Evolutionary conservation across 2,888 invertebrate species (phyloP).

Genomic region (Capitulum mitella): DNA sequence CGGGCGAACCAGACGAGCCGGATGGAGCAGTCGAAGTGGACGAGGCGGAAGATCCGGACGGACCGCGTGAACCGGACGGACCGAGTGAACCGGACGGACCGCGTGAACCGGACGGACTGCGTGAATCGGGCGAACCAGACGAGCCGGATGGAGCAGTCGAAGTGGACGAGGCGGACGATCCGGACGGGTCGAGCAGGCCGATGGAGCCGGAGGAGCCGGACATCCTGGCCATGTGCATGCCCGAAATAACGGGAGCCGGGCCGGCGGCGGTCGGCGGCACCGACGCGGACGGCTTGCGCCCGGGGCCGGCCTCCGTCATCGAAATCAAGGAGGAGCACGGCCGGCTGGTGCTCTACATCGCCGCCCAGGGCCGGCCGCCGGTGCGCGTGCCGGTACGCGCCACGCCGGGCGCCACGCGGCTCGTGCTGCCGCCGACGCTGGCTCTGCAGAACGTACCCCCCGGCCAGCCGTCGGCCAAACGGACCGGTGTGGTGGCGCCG

Average conservation of each 20-base stretch:
- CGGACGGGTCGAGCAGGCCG: too few relatives aligned
- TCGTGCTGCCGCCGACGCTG: constrained; percentile 16
- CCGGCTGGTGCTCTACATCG: background rate
- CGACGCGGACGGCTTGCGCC: too few relatives aligned
- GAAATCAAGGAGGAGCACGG: background rate
- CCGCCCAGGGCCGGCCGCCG: background rate
- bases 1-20: background rate
- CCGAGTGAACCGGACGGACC: too few relatives aligned
- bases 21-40: background rate
- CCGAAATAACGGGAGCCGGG: background rate
- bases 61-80: background rate
- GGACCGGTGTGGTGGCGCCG: background rate
- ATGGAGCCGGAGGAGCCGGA: background rate
- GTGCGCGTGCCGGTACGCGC: background rate
- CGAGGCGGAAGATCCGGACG: background rate
- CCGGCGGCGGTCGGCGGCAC: background rate
- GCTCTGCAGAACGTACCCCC: background rate
- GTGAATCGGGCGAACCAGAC: background rate
- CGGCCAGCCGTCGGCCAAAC: background rate
- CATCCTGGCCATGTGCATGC: constrained; percentile 11
- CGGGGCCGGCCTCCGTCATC: too few relatives aligned
- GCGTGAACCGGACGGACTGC: background rate
- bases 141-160: too few relatives aligned
- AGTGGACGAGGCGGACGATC: too few relatives aligned
- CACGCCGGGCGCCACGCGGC: background rate